Evolutionary conservation across 2,797 vertebrate genomes (phyloP), one percentile per base, ranked within the genome.

Genomic region (Emydoidea blandingii): DNA sequence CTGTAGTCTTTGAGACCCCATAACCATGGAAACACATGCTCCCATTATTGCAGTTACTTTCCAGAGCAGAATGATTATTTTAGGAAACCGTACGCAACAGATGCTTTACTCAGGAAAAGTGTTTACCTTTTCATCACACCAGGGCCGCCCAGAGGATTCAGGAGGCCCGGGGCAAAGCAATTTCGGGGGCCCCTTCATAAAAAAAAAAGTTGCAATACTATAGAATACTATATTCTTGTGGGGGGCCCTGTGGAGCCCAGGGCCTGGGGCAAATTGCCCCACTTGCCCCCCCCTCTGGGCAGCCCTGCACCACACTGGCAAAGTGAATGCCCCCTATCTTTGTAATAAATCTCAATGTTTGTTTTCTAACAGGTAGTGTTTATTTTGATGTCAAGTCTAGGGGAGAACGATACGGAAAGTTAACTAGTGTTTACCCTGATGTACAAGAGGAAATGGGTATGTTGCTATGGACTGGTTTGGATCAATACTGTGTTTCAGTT

Each of bases 311-410:
- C 10, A 4, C 31, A 62, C 76, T 47, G 86, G 21, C 23, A 68
- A 14, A 50, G 16, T 91, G 65, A 78, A 23, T 52, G 15, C 76
- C 4, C 50, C 44, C 1, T 12, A 29, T 94, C 79, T 92, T 96
- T 91, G 12, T 91, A 94, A 3, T 94, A 76, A 86, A 91, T 49
- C 82, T 92, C 47, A 57, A 56, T 16, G 14, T 37, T 97, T 96
- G 87, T 97, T 96, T 92, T 91, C 31, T 95, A 88, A 91, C 97
- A 99, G 99, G 99, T 31, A 99, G 99, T 1, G 99, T 99, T 92
- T 99, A 99, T 98, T 99, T 99, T 90, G 99, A 99, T 96, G 98
- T 99, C 93, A 93, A 95, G 85, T 99, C 99, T 10, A 98, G 99
- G 87, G 99, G 99, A 5, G 95, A 98, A 88, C 98, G 98, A 83